Base-by-base conservation (phyloP, 2,888 invertebrate genomes). In the Syritta pipiens region DNA sequence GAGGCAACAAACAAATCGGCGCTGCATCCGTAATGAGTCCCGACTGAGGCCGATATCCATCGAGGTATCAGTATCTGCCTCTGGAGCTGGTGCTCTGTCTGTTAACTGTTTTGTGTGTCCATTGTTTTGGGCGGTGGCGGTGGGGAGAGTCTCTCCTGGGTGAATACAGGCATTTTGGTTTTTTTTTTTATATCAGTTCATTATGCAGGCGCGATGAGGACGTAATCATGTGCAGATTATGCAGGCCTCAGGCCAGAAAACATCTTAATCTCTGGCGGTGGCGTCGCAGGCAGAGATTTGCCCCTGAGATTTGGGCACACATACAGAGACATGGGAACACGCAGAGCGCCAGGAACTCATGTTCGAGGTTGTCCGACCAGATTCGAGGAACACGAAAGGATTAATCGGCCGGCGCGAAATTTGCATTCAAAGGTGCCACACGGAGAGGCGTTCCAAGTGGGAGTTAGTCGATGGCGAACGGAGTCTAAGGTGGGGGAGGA, bases 1-100 rank as follows among this genome's bases (percentile, higher is more conserved):
- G 86, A 84, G 85, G 84, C 85, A 85, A 84, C 85, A 85, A 85
- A 85, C 85, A 85, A 85, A 85, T 85, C 86, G 85, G 86, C 86
- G 86, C 86, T 86, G 85, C 83, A 85, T 86, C 85, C 84, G 84
- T 86, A 85, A 86, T 85, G 86, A 85, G 79, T 69, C 49, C 51
- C 4, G 46, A 7, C 49, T 30, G 37, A 30, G 20, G 59, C 20
- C 28, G 79, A 79, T 79, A 79, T 67, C 51, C 74, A 74, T 79
- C 74, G 67, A 40, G 57, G 28, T 60, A 74, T 79, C 69, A 74
- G 55, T 74, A 74, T 79, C 74, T 72, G 79, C 79, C 74, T 30
- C 53, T 65, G 65, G 65, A 65, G 37, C 28, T 7, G 28, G 9
- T 28, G 28, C 9, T 28, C 14, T 14, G 37, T 14, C 37, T 17